phyloP scores from a whole-genome alignment of 2,797 vertebrate species.

The Tokudaia tokunoshimensis region DNA sequence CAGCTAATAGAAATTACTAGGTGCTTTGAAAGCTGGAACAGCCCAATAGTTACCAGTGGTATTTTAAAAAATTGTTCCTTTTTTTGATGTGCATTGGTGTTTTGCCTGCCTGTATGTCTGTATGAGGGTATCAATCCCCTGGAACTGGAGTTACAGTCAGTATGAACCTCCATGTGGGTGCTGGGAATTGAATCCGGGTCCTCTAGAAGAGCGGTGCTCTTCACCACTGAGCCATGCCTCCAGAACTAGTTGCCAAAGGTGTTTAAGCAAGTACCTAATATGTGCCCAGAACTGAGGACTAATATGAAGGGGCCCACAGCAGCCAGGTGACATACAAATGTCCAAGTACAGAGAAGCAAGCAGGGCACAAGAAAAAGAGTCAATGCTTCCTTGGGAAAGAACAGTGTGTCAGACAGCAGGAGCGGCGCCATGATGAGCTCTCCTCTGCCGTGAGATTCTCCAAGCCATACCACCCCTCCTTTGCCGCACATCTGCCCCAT shows the following conservation, averaged over 20 bases:
- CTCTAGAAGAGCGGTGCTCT: neutral
- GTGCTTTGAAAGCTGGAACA: slow-evolving; percentile 56
- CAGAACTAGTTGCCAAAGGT: neutral
- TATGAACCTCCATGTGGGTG: neutral
- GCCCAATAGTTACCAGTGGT: slow-evolving; percentile 13
- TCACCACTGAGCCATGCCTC: neutral
- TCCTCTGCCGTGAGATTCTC: neutral
- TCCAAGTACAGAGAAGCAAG: slow-evolving; percentile 17
- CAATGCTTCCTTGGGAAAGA: neutral
- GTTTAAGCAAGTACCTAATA: neutral
- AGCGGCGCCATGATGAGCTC: accelerated
- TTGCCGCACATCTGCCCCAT: slow-evolving; percentile 61
- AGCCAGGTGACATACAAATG: neutral
- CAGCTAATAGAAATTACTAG: slow-evolving; percentile 54
- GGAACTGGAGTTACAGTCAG: neutral
- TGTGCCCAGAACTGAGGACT: slow-evolving; percentile 45
- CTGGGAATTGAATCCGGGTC: neutral
- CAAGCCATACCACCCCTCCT: neutral
- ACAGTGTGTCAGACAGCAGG: neutral
- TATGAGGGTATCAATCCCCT: neutral
- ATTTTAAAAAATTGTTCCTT: neutral
- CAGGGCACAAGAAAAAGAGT: neutral
- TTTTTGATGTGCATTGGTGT: neutral
- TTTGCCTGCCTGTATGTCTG: neutral
- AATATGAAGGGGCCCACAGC: neutral